Conservation (phyloP, 1,140 invertebrate genomes). For the Pomacea maculata region DNA sequence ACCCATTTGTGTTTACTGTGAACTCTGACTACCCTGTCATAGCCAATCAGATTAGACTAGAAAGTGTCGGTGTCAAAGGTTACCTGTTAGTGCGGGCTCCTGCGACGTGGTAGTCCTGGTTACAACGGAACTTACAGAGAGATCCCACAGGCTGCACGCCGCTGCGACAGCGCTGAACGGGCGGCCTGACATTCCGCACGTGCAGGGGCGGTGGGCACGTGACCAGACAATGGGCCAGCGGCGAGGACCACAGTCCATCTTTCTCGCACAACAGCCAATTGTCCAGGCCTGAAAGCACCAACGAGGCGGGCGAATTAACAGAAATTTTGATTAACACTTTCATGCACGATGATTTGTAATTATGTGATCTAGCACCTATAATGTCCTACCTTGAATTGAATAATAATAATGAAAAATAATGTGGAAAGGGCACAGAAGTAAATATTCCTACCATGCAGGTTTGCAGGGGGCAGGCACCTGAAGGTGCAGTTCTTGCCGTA, state of each 20-base stretch:
- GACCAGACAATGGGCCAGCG: constrained; percentile 40
- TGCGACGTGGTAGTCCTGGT: constrained; percentile 40
- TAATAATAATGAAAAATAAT: neutral
- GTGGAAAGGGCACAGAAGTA: neutral
- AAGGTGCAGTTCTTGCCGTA: constrained; percentile 39
- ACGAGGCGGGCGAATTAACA: neutral
- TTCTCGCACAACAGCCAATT: constrained; percentile 44
- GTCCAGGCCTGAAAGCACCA: constrained; percentile 29
- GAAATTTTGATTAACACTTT: too few relatives aligned
- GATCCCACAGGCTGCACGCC: constrained; percentile 34
- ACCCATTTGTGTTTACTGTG: neutral
- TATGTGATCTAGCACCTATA: too few relatives aligned
- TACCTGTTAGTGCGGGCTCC: constrained; percentile 32
- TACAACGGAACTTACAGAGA: constrained; percentile 45
- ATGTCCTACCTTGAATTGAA: too few relatives aligned
- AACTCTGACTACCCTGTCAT: neutral
- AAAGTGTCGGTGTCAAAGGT: neutral
- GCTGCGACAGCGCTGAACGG: constrained; percentile 32
- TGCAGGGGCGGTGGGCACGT: constrained; percentile 32
- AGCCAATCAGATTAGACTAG: neutral
- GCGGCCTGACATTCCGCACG: constrained; percentile 26
- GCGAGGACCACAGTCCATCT: constrained; percentile 46
- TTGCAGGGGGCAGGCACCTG: constrained; percentile 44
- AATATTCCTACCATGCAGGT: constrained; percentile 35
- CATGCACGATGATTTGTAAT: too few relatives aligned